phyloP scores from a whole-genome alignment of 2,797 vertebrate species.

The Astyanax mexicanus region DNA sequence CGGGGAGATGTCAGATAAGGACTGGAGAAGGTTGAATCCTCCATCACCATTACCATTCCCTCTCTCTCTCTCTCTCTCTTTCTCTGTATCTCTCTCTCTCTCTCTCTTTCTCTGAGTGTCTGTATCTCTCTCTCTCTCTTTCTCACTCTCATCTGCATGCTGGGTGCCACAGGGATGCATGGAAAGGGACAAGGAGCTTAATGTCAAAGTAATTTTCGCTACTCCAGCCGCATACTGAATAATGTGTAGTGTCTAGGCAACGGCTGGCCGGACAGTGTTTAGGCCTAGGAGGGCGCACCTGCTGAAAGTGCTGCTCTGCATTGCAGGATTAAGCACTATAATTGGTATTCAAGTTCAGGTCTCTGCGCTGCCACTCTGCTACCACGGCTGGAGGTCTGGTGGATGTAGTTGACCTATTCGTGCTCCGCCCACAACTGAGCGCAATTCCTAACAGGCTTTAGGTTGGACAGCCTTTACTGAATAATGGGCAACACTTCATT shows the following conservation, averaged over 20 bases:
- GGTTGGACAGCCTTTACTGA: not conserved
- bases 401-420: not conserved
- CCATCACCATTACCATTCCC: conserved; percentile 65
- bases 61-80: not conserved
- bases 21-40: conserved; percentile 74
- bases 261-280: conserved; percentile 10
- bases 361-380: not conserved
- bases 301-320: not conserved
- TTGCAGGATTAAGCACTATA: not conserved
- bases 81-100: conserved; percentile 19
- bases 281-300: conserved; percentile 14
- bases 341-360: conserved; percentile 3
- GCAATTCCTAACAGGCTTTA: not conserved
- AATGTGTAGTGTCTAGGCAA: conserved; percentile 41
- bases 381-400: not conserved
- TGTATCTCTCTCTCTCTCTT: conserved; percentile 38
- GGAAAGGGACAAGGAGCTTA: conserved; percentile 64
- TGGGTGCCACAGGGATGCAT: conserved; percentile 57
- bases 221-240: conserved; percentile 70
- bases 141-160: conserved; percentile 74
- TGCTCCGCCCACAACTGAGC: not conserved
- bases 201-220: conserved; percentile 75
- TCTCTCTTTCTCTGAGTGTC: too few species aligned
- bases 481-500: not conserved
- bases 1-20: conserved; percentile 73